These are phyloP conservation scores for Drosophila quinaria DNA, from an alignment of 2,888 invertebrate genomes.

Conservation along the genomic window DNA sequence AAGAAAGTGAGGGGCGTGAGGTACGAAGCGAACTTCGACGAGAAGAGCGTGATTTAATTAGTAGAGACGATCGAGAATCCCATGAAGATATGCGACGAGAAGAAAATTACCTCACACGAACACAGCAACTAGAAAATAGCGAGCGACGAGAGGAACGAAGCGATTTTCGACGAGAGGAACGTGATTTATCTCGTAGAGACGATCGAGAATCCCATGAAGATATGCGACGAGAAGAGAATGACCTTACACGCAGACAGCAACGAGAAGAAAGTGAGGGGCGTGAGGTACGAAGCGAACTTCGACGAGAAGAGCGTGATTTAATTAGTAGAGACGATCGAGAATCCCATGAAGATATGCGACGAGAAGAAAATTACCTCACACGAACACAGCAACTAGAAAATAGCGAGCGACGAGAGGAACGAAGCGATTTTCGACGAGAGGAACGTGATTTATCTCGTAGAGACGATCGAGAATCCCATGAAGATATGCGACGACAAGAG, in stretches of 20 bases:
- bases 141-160: neutral
- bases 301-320: neutral
- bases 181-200: neutral
- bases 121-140: neutral
- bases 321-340: neutral
- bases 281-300: neutral
- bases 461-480: neutral
- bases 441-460: neutral
- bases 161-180: neutral
- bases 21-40: neutral
- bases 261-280: neutral
- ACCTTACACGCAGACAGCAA: slow-evolving; percentile 3
- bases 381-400: slow-evolving; percentile 1
- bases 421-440: neutral
- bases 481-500: neutral
- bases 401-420: neutral
- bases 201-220: neutral
- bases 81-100: neutral
- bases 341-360: neutral
- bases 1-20: neutral
- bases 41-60: neutral
- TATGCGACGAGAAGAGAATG: neutral
- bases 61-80: neutral
- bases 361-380: neutral
- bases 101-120: neutral